phyloP scores from a whole-genome alignment of 2,888 invertebrate species.

The Melinopterus prodromus region DNA sequence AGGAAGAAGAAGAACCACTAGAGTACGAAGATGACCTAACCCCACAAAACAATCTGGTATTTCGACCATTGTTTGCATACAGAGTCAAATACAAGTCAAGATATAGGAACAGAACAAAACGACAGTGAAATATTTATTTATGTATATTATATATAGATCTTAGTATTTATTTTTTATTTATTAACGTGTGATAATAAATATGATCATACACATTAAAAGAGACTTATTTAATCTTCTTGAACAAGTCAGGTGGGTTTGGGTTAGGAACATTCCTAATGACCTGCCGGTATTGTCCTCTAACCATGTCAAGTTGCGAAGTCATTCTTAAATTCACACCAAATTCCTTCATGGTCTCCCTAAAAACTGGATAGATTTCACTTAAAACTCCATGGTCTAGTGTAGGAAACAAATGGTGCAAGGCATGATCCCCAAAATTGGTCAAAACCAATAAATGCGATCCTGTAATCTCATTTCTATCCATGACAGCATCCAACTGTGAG shows the following conservation, averaged over 20 bases:
- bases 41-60: neutral
- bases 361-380: slow-evolving; percentile 69
- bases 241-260: slow-evolving; percentile 43
- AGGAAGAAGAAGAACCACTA: neutral
- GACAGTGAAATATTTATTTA: neutral
- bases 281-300: slow-evolving; percentile 74
- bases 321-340: slow-evolving; percentile 65
- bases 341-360: slow-evolving; percentile 70
- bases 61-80: neutral
- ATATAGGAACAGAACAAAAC: neutral
- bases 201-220: neutral
- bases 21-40: neutral
- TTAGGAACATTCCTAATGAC: slow-evolving; percentile 63
- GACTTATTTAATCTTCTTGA: neutral
- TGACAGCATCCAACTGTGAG: slow-evolving; percentile 76
- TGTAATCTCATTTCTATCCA: slow-evolving; percentile 74
- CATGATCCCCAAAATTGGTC: slow-evolving; percentile 80
- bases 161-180: neutral
- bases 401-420: slow-evolving; percentile 82
- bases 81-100: neutral
- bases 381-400: slow-evolving; percentile 80
- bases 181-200: neutral
- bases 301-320: slow-evolving; percentile 66
- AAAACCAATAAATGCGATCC: slow-evolving; percentile 72
- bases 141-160: neutral